Conservation (phyloP, 2,888 invertebrate species). For the Himalopsyche kuldschensis region DNA sequence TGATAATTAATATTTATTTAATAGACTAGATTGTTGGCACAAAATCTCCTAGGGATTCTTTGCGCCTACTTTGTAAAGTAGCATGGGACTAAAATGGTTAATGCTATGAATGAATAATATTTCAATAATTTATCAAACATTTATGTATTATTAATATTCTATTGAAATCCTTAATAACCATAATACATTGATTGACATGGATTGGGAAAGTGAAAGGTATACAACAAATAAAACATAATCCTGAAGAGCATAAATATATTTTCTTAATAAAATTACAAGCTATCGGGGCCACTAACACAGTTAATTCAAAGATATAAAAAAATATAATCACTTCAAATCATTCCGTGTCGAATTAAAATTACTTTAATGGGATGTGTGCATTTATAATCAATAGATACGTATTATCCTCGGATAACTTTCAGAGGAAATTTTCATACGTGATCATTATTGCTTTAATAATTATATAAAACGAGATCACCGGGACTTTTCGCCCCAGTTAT, state of each 20-base stretch:
- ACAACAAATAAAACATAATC: neutral
- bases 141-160: too few relatives aligned
- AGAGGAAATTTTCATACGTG: neutral
- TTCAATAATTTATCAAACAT: too few relatives aligned
- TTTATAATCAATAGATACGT: neutral
- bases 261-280: conserved; percentile 1
- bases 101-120: too few relatives aligned
- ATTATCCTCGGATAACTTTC: neutral
- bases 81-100: too few relatives aligned
- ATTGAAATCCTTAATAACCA: neutral
- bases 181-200: neutral
- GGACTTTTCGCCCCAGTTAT: neutral
- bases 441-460: neutral
- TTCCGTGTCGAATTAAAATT: neutral
- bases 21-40: too few relatives aligned
- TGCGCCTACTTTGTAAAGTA: too few relatives aligned
- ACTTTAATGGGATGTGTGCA: neutral
- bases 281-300: neutral
- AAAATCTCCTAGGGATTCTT: too few relatives aligned
- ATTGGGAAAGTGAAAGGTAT: neutral
- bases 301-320: neutral
- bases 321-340: neutral
- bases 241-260: neutral
- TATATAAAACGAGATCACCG: neutral
- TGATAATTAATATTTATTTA: too few relatives aligned